Base-by-base conservation (phyloP, 37 sponge, comb jelly and placozoan genomes). In the Agelas oroides region DNA sequence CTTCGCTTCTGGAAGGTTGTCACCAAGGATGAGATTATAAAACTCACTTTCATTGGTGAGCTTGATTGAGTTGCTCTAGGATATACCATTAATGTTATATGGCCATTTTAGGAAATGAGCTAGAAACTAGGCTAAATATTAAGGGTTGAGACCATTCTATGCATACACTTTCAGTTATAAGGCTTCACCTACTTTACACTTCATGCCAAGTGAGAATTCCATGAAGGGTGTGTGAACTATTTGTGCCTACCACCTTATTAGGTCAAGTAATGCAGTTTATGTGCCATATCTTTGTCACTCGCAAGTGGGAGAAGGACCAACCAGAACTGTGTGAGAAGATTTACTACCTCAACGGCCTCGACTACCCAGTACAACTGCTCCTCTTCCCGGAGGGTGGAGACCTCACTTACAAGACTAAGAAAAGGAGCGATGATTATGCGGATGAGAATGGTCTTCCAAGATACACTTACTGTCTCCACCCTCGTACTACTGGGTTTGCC, bases 311-410 rank as follows among this genome's bases (percentile, higher is more conserved):
- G n/a, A 33, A 61, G 23, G 95, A 95, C 54, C 31, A 80, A 27
- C 24, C 19, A 0, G 94, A 93, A 68, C 63, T 96, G 63, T 46
- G 54, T 13, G 59, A 75, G 21, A 96, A 87, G 58, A 78, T 96
- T 21, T 65, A 77, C 74, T 92, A 78, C 71, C 68, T 82, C 87
- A 95, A 88, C 28, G 62, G 63, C 68, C 32, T 84, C 74, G 40
- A 76, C 27, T 70, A 59, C 8, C 94, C 94, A 0, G 23, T 75
- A 18, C 93, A 96, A 58, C 74, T 96, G 25, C 86, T 96, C 32
- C 70, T 93, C 55, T 96, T 96, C 59, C 96, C 96, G 39, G 96
- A 90, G 41, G 96, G 96, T 1, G 76, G 79, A 34, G 92, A 96
- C 65, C 70, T 93, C 34, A 90, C 84, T 2, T 39, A 41, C 3